Evolutionary conservation across 2,113 vertebrate genomes (phyloP).

Genomic region (Pseudorhombus dupliciocellatus): DNA sequence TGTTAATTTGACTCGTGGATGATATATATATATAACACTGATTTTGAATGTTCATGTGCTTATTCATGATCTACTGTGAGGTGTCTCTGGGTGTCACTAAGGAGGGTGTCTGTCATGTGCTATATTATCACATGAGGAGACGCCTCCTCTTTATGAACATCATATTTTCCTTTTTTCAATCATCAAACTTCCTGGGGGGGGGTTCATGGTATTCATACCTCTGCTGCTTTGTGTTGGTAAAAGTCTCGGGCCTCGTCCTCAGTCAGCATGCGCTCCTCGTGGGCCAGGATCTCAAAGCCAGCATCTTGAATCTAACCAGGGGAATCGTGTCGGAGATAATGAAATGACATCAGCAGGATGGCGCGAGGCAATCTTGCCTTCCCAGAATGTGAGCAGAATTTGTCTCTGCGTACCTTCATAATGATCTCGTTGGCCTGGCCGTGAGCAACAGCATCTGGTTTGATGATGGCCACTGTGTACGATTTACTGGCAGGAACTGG

Average conservation of each 20-base stretch:
- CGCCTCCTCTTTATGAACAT: not conserved
- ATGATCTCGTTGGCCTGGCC: constrained; percentile 88
- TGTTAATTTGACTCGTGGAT: not conserved
- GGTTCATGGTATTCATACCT: constrained; percentile 71
- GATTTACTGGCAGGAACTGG: constrained; percentile 80
- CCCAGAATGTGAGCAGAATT: constrained; percentile 26
- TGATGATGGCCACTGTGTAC: constrained; percentile 88
- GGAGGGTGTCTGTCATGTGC: not conserved
- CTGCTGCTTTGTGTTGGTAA: constrained; percentile 82
- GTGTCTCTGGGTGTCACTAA: too few species aligned
- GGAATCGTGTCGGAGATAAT: constrained; percentile 23
- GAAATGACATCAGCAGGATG: constrained; percentile 44
- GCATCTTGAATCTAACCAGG: constrained; percentile 85
- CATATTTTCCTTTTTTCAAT: not conserved
- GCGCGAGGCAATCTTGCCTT: constrained; percentile 36
- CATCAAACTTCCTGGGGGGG: not conserved
- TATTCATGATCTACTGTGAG: too few species aligned
- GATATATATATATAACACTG: not conserved
- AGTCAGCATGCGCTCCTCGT: constrained; percentile 82
- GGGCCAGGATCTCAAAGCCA: constrained; percentile 86
- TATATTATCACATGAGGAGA: not conserved
- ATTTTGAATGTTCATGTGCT: not conserved
- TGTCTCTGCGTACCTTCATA: constrained; percentile 83
- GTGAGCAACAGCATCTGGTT: constrained; percentile 88
- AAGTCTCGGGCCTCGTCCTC: constrained; percentile 82